Evolutionary conservation across 2,113 vertebrate genomes (phyloP).

Genomic region (Leptocoma aspasia): DNA sequence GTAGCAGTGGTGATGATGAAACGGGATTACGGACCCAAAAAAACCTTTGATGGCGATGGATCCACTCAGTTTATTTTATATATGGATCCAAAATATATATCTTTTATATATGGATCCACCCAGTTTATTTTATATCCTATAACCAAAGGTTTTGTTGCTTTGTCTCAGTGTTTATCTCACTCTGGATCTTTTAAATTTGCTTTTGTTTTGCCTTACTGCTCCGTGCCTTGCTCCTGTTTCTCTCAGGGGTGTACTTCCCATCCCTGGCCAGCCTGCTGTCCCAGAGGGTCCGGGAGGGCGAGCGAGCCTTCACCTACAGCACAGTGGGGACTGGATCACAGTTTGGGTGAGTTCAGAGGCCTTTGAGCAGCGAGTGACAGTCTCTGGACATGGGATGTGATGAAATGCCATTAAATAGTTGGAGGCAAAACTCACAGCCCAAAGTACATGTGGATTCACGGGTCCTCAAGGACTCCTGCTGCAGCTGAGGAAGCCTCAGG

Average conservation of each 20-base stretch:
- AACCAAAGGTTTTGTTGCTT: neutral
- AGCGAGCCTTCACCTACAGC: conserved; percentile 92
- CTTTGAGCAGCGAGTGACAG: neutral
- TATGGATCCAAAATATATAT: no score
- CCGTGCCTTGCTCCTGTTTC: neutral
- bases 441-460: neutral
- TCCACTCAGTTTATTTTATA: neutral
- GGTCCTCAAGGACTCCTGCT: neutral
- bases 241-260: conserved; percentile 72
- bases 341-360: conserved; percentile 82
- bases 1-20: neutral
- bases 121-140: neutral
- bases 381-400: neutral
- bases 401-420: conserved; percentile 12
- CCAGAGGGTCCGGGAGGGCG: conserved; percentile 86
- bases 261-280: conserved; percentile 83
- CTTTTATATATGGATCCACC: neutral
- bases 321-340: conserved; percentile 90
- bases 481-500: conserved; percentile 47
- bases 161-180: neutral
- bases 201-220: neutral
- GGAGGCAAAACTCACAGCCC: conserved; percentile 41
- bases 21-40: accelerated
- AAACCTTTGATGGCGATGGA: accelerated
- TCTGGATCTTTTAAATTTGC: neutral